These are phyloP conservation scores for Hippocampus zosterae DNA, from an alignment of 2,113 vertebrate species.

Conservation along the genomic window DNA sequence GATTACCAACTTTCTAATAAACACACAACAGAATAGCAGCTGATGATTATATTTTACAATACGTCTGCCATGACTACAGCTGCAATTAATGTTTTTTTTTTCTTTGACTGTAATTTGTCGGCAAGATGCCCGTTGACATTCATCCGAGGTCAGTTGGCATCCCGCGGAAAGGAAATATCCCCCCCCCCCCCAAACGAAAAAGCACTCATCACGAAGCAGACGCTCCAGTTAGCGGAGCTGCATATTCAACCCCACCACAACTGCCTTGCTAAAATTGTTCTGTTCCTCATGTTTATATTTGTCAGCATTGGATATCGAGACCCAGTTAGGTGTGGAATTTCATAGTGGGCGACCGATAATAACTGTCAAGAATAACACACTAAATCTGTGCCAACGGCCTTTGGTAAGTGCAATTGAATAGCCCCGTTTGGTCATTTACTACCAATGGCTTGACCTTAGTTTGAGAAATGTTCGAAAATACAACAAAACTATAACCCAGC, in stretches of 20 bases:
- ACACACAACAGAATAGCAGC: not conserved
- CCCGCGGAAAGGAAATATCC: slow-evolving; percentile 54
- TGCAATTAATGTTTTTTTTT: not conserved
- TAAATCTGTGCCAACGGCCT: not conserved
- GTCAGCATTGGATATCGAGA: slow-evolving; percentile 28
- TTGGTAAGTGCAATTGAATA: not conserved
- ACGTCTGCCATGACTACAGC: not conserved
- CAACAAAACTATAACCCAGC: not conserved
- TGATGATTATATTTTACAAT: not conserved
- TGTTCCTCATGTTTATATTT: slow-evolving; percentile 27
- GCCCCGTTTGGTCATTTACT: not conserved
- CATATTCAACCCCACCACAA: slow-evolving; percentile 13
- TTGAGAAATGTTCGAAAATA: not conserved
- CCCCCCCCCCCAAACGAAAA: slow-evolving; percentile 27
- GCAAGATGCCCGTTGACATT: slow-evolving; percentile 63
- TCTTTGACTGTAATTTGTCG: slow-evolving; percentile 12
- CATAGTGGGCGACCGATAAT: not conserved
- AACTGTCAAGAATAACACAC: not conserved
- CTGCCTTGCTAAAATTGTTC: slow-evolving; percentile 23
- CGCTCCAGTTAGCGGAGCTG: slow-evolving; percentile 34
- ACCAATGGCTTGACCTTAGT: not conserved
- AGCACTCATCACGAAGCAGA: slow-evolving; percentile 32
- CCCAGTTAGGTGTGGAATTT: slow-evolving; percentile 6
- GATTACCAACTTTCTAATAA: slow-evolving; percentile 5
- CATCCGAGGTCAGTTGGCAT: slow-evolving; percentile 55